A percentile compares a stretch with the other conserved stretches of the same genome.
Conservation (phyloP, 2,888 invertebrate genomes). For the Macrophya annulata region DNA sequence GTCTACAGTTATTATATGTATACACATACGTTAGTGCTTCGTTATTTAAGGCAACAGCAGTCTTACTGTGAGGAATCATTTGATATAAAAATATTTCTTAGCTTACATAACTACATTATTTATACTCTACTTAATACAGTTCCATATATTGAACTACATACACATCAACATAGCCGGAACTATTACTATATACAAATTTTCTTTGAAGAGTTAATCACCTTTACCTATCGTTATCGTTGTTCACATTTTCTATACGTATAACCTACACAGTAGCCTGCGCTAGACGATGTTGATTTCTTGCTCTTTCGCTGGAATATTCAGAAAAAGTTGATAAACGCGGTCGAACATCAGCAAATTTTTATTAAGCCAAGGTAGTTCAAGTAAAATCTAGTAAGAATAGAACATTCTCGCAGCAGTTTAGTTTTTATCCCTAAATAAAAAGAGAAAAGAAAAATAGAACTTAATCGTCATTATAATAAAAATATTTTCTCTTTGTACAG, state of each 20-base stretch:
- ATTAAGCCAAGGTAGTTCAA: neutral
- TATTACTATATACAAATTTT: neutral
- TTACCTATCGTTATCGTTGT: neutral
- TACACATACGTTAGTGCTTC: neutral
- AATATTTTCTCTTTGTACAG: neutral
- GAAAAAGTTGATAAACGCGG: neutral
- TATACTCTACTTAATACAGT: neutral
- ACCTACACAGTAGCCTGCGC: neutral
- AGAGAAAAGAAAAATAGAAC: neutral
- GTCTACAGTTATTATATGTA: neutral
- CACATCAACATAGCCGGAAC: neutral
- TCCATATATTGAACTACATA: neutral
- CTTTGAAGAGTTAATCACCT: neutral
- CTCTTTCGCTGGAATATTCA: too few species aligned
- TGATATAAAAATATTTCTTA: constrained; percentile 10
- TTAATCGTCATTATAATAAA: neutral
- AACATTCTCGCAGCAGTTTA: neutral
- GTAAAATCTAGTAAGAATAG: neutral
- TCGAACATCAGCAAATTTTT: neutral
- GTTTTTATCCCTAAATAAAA: neutral
- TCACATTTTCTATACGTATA: neutral
- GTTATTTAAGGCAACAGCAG: constrained; percentile 23
- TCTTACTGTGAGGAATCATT: neutral
- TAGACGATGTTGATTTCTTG: neutral
- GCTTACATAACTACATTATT: neutral